These are phyloP conservation scores for Geodia barretti DNA, from an alignment of 37 sponge, comb jelly and placozoan genomes.

Conservation along the genomic window DNA sequence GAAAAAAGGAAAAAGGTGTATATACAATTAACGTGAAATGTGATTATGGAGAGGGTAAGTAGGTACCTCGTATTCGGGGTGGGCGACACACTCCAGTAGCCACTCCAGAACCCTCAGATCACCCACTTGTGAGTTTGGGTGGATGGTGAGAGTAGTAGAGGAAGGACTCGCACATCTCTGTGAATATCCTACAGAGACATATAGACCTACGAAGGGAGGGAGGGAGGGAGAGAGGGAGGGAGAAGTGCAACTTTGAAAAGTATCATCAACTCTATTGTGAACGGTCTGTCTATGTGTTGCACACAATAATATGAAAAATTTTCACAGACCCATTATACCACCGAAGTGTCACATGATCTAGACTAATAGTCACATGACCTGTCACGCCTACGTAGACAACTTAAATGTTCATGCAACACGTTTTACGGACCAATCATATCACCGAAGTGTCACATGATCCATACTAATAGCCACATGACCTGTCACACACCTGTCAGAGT, in stretches of 20 bases:
- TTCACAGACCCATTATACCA: too few species aligned
- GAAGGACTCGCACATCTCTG: constrained; percentile 81
- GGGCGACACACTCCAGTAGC: constrained; percentile 54
- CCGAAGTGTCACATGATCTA: too few species aligned
- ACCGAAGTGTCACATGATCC: too few species aligned
- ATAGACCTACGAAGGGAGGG: constrained; percentile 38
- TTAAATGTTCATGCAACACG: too few species aligned
- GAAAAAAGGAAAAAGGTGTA: background rate
- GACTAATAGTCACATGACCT: background rate
- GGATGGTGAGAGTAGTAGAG: constrained; percentile 50
- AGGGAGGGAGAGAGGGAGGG: background rate
- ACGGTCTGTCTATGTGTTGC: too few species aligned
- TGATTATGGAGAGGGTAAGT: background rate
- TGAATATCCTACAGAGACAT: constrained; percentile 78
- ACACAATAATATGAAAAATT: too few species aligned
- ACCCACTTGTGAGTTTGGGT: constrained; percentile 66
- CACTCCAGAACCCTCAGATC: constrained; percentile 45
- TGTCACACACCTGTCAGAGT: constrained; percentile 47
- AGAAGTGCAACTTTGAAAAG: too few species aligned
- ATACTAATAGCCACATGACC: too few species aligned
- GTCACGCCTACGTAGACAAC: constrained; percentile 10
- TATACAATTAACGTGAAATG: background rate
- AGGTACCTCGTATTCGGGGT: constrained; percentile 65
- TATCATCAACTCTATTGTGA: too few species aligned
- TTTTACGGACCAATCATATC: too few species aligned